Evolutionary conservation across 2,797 vertebrate genomes (phyloP).

Genomic region (Danio kyathit): DNA sequence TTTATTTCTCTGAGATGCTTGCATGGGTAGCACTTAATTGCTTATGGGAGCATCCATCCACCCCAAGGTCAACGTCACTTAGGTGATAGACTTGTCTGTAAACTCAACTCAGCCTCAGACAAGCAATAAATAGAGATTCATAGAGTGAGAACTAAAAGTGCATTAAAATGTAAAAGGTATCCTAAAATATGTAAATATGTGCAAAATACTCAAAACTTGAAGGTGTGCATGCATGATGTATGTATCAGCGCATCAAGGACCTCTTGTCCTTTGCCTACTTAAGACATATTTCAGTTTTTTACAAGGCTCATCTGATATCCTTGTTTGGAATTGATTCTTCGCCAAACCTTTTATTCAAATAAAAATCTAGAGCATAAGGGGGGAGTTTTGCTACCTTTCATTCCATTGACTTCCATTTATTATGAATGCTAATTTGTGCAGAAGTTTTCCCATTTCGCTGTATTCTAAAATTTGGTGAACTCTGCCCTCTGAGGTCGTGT

Average conservation of each 20-base stretch:
- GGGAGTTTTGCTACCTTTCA: too few species aligned
- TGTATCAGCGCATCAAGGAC: slow-evolving; percentile 12
- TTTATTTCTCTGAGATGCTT: not conserved
- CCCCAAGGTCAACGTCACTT: slow-evolving; percentile 37
- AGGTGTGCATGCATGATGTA: slow-evolving; percentile 31
- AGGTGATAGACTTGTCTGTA: slow-evolving; percentile 21
- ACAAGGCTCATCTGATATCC: not conserved
- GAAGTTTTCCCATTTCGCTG: too few species aligned
- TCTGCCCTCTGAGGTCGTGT: too few species aligned
- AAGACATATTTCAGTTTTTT: slow-evolving; percentile 31
- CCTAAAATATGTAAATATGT: slow-evolving; percentile 42
- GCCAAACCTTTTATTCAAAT: slow-evolving; percentile 5
- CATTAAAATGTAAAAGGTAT: slow-evolving; percentile 52
- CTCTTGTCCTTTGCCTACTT: slow-evolving; percentile 52
- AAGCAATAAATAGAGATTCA: slow-evolving; percentile 35
- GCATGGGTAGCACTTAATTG: slow-evolving; percentile 15
- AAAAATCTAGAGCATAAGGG: not conserved
- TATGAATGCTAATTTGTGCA: too few species aligned
- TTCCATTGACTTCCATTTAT: too few species aligned
- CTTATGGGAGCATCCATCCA: slow-evolving; percentile 11
- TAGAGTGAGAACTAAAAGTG: slow-evolving; percentile 29
- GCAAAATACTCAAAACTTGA: slow-evolving; percentile 45
- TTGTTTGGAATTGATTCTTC: slow-evolving; percentile 34
- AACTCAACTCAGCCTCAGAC: slow-evolving; percentile 30
- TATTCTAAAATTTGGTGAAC: too few species aligned